Percentiles rank a stretch among this genome's conserved stretches.
Conservation (phyloP, 2,888 invertebrate genomes). For the Loripinus fragilis region DNA sequence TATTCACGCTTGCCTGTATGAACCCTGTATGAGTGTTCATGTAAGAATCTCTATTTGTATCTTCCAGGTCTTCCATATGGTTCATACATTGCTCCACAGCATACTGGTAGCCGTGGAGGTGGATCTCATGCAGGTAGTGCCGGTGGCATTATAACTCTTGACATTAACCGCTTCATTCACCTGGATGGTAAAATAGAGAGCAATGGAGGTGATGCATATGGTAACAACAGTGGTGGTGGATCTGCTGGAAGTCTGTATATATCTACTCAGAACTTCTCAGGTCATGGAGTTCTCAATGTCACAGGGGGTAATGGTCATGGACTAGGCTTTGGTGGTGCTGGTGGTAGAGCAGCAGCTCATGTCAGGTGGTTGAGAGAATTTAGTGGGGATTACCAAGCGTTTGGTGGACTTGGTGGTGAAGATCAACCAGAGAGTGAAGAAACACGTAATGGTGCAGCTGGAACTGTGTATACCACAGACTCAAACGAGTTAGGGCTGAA, state of each 20-base stretch:
- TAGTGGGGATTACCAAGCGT: conserved; percentile 64
- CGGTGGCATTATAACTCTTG: conserved; percentile 65
- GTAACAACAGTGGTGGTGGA: conserved; percentile 69
- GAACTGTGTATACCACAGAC: conserved; percentile 68
- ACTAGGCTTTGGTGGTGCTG: conserved; percentile 68
- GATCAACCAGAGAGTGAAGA: conserved; percentile 32
- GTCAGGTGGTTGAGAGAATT: conserved; percentile 67
- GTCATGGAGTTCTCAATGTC: conserved; percentile 67
- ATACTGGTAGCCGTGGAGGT: conserved; percentile 70
- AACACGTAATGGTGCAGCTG: conserved; percentile 66
- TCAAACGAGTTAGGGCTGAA: conserved; percentile 55
- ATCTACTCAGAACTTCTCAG: conserved; percentile 69
- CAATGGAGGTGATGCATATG: conserved; percentile 60
- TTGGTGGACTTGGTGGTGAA: conserved; percentile 65
- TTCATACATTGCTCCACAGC: conserved; percentile 63
- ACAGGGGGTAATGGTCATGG: conserved; percentile 67
- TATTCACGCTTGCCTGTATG: no score
- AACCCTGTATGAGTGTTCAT: no score
- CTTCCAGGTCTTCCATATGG: conserved; percentile 67
- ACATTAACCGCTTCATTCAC: conserved; percentile 63
- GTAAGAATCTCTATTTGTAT: no score
- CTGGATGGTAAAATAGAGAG: conserved; percentile 68
- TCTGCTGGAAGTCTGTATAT: conserved; percentile 72
- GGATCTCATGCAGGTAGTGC: conserved; percentile 64
- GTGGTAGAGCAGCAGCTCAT: conserved; percentile 71